Conservation (phyloP, 2,888 invertebrate species). For the Mylabris sibirica region DNA sequence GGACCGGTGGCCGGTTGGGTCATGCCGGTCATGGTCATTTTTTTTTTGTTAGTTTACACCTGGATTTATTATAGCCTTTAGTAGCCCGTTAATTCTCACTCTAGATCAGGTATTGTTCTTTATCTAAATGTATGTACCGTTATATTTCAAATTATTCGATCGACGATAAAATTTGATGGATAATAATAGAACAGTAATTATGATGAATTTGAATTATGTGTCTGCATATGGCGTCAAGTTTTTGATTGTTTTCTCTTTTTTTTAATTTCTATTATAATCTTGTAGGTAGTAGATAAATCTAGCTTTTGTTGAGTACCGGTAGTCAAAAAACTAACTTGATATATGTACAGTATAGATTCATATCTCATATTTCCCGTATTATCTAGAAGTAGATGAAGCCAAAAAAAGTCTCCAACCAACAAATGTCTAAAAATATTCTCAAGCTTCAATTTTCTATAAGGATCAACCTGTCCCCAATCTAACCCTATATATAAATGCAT, state of each 20-base stretch:
- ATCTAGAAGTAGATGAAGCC: not conserved
- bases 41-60: slow-evolving; percentile 27
- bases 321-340: not conserved
- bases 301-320: not conserved
- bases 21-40: slow-evolving; percentile 41
- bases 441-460: slow-evolving; percentile 12
- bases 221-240: not conserved
- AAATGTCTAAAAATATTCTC: not conserved
- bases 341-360: not conserved
- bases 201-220: not conserved
- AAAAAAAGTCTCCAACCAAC: not conserved
- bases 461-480: slow-evolving; percentile 8
- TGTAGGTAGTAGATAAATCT: not conserved
- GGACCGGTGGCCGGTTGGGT: slow-evolving; percentile 45
- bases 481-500: not conserved
- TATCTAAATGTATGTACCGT: not conserved
- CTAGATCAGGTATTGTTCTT: not conserved
- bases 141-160: not conserved
- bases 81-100: not conserved
- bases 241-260: too few relatives aligned
- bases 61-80: not conserved
- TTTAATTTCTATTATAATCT: not conserved
- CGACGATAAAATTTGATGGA: not conserved
- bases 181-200: not conserved
- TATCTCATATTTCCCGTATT: slow-evolving; percentile 8